Evolutionary conservation across 2,797 vertebrate genomes (phyloP).

Genomic region (Psittacula echo): DNA sequence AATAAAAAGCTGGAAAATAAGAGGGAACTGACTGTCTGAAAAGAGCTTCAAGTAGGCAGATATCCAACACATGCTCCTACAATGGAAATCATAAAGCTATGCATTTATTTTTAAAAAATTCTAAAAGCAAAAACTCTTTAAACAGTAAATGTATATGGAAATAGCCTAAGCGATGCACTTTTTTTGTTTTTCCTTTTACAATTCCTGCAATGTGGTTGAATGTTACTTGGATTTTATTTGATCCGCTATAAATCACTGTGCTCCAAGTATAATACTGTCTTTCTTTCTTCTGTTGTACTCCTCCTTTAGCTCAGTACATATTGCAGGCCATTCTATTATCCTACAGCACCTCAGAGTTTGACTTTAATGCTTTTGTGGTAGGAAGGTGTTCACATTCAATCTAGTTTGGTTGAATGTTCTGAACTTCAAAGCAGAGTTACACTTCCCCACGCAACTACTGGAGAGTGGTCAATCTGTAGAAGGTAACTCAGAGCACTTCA

Average conservation of each 20-base stretch:
- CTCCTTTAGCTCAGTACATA: neutral
- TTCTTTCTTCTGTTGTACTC: neutral
- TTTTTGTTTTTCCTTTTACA: neutral
- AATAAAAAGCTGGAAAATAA: conserved; percentile 27
- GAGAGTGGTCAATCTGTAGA: neutral
- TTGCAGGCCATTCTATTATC: neutral
- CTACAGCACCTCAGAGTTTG: neutral
- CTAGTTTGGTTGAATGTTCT: neutral
- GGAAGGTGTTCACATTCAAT: neutral
- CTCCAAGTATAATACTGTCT: neutral
- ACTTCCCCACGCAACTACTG: neutral
- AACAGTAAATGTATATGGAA: neutral
- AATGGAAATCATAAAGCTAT: neutral
- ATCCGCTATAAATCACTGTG: neutral
- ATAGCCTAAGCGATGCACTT: neutral
- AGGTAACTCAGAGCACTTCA: neutral
- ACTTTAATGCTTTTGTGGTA: neutral
- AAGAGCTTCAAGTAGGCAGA: conserved; percentile 40
- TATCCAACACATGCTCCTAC: conserved; percentile 9
- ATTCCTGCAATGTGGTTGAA: neutral
- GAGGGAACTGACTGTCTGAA: conserved; percentile 39
- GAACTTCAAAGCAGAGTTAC: neutral
- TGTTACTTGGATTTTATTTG: neutral
- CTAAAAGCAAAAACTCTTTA: neutral
- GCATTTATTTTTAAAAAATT: neutral